These are phyloP conservation scores for Octomys mimax DNA, from an alignment of 2,797 vertebrate species.

Conservation along the genomic window DNA sequence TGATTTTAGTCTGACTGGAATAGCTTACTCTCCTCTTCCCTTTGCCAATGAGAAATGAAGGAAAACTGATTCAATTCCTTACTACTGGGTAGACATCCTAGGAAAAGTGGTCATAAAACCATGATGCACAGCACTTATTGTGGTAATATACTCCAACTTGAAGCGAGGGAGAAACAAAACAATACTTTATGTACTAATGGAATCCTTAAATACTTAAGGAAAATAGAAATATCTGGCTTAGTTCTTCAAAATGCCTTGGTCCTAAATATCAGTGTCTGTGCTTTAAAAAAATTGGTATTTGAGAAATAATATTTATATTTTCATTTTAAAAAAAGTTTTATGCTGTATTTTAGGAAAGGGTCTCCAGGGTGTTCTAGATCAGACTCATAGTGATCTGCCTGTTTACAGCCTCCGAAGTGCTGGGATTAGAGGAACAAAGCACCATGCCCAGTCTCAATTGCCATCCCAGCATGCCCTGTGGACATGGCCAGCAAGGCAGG, in stretches of 20 bases:
- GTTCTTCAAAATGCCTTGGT: neutral
- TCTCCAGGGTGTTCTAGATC: too few species aligned
- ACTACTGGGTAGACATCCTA: neutral
- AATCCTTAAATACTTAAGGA: neutral
- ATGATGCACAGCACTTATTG: neutral
- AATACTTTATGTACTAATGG: neutral
- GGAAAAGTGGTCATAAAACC: conserved; percentile 36
- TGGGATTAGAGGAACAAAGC: too few species aligned
- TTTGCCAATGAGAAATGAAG: conserved; percentile 60
- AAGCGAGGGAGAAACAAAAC: neutral
- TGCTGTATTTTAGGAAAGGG: too few species aligned
- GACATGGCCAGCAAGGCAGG: too few species aligned
- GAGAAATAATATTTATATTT: neutral
- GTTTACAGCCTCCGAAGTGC: too few species aligned
- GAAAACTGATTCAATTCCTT: conserved; percentile 29
- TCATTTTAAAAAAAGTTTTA: too few species aligned
- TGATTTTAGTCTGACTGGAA: conserved; percentile 50
- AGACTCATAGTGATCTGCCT: too few species aligned
- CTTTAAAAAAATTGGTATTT: neutral
- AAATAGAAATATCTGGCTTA: neutral
- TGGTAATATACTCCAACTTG: neutral
- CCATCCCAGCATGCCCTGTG: too few species aligned
- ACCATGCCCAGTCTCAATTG: too few species aligned
- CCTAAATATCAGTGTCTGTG: neutral
- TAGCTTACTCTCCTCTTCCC: conserved; percentile 26